Conservation (phyloP, 2,797 vertebrate genomes). For the Manis crassicaudata region DNA sequence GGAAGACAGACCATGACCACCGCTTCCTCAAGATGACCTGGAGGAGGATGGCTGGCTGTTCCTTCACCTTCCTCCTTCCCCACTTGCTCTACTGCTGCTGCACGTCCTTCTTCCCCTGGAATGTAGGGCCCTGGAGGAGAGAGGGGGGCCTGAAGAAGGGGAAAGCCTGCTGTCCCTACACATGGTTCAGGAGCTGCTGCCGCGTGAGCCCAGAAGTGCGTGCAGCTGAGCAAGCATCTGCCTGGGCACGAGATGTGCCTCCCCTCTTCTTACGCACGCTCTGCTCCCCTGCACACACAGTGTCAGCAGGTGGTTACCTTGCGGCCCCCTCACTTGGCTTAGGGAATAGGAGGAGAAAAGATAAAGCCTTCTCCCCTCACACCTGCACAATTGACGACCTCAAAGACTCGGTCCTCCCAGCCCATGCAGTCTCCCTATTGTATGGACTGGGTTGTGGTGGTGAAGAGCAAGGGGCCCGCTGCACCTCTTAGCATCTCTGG, state of each 20-base stretch:
- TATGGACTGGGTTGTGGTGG: not conserved
- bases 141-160: not conserved
- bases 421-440: not conserved
- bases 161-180: not conserved
- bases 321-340: not conserved
- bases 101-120: not conserved
- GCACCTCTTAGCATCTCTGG: not conserved
- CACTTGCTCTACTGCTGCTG: not conserved
- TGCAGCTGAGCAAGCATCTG: not conserved
- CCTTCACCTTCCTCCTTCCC: rapidly evolving
- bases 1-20: not conserved
- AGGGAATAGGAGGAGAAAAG: not conserved
- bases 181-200: not conserved
- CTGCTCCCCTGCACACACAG: rapidly evolving
- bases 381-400: not conserved
- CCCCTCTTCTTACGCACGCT: not conserved
- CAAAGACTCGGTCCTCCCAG: not conserved
- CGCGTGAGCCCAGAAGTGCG: not conserved
- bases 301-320: not conserved
- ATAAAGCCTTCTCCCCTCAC: not conserved
- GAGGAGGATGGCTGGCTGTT: not conserved
- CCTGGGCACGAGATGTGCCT: rapidly evolving
- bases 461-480: not conserved
- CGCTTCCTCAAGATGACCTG: not conserved
- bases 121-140: not conserved